Evolutionary conservation across 2,113 vertebrate genomes (phyloP).

Genomic region (Amblyopsis rosae): DNA sequence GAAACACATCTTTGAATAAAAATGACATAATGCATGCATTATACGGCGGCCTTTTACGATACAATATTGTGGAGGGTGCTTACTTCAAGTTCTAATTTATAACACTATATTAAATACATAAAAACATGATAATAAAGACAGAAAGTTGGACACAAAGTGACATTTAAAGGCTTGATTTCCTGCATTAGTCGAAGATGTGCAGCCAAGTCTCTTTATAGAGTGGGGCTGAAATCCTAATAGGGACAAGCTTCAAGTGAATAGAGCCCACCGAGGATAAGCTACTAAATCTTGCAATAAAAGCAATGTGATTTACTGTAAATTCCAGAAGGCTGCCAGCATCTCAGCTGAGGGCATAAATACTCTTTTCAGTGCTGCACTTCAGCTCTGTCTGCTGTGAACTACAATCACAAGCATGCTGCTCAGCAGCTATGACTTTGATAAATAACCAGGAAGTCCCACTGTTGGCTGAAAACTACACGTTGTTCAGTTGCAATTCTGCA

Average conservation of each 20-base stretch:
- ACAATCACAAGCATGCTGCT: slow-evolving; percentile 96
- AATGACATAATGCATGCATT: slow-evolving; percentile 3
- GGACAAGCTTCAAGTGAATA: slow-evolving; percentile 99
- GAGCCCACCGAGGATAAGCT: slow-evolving; percentile 99
- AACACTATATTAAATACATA: slow-evolving; percentile 87
- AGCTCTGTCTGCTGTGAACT: slow-evolving; percentile 93
- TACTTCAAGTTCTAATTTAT: slow-evolving; percentile 81
- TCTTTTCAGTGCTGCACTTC: slow-evolving; percentile 93
- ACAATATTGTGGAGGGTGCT: slow-evolving; percentile 76
- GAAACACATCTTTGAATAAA: slow-evolving; percentile 22
- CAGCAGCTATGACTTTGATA: slow-evolving; percentile 99
- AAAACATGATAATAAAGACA: slow-evolving; percentile 53
- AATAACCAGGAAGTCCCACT: slow-evolving; percentile 99
- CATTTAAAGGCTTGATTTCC: slow-evolving; percentile 94
- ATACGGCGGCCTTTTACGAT: slow-evolving; percentile 86
- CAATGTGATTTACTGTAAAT: slow-evolving; percentile 99
- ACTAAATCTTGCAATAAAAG: slow-evolving; percentile 99
- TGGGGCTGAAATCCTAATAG: slow-evolving; percentile 98
- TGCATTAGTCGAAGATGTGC: slow-evolving; percentile 95
- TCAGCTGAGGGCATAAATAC: slow-evolving; percentile 99
- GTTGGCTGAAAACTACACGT: slow-evolving; percentile 99
- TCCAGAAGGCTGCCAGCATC: slow-evolving; percentile 98
- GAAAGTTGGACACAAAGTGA: slow-evolving; percentile 78
- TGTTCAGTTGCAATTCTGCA: slow-evolving; percentile 99
- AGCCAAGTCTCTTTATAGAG: slow-evolving; percentile 94